Base-by-base conservation (phyloP, 2,797 vertebrate species). In the Gymnoscopelus braueri region DNA sequence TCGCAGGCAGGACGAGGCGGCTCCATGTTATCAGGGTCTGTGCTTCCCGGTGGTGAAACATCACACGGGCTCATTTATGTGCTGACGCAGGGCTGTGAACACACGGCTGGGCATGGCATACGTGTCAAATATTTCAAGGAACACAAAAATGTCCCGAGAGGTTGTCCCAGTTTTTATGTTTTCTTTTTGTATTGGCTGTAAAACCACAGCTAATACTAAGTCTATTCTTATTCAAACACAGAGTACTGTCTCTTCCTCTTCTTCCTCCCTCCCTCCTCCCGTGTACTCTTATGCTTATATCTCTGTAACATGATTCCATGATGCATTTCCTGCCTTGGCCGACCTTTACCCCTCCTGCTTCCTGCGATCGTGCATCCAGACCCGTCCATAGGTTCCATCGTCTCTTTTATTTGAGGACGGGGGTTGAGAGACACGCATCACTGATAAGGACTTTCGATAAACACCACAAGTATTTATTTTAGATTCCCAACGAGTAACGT, bases 81-180 rank as follows among this genome's bases (percentile, higher is more conserved):
- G 88, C 88, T 90, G 87, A 91, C 79, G 19, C 81, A 78, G 76
- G 72, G 67, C 77, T 69, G 77, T 80, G 82, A 85, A 84, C 29
- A 79, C 84, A 78, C 64, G 35, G 23, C 81, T 86, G 19, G 19
- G 85, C 81, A 84, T 35, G 55, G 52, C 74, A 68, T 76, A 79
- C 69, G 13, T 49, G 57, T 75, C 8, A 60, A 10, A 74, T 57
- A 71, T 56, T 32, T 3, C 15, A 48, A 9, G 49, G 24, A 24
- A 9, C 63, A 15, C 69, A 57, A 14, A 55, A 69, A 23, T 23
- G 15, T 26, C 62, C 63, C 0, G 14, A 2, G 67, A 76, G 79
- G 74, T 55, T 65, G 68, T 8, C 44, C 59, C n/a, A 63, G 67
- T 35, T 39, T 10, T 56, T 10, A 19, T 13, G 3, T n/a, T 39